These are phyloP conservation scores for Leptinotarsa haldemani DNA, from an alignment of 2,888 invertebrate genomes.

Conservation along the genomic window DNA sequence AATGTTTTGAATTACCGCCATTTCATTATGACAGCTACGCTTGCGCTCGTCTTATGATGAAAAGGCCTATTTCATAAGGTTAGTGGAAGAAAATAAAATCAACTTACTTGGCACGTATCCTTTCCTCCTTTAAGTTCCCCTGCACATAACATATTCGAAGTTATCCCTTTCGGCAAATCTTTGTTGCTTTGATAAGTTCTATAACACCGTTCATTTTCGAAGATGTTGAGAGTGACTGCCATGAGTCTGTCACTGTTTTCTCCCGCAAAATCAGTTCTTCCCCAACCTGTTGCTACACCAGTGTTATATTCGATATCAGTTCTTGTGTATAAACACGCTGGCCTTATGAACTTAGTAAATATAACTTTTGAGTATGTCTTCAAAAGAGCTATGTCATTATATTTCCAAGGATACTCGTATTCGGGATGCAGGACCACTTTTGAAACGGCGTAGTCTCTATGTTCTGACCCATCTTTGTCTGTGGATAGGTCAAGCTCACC, in stretches of 20 bases:
- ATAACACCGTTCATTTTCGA: slow-evolving; percentile 60
- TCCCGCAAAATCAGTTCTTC: slow-evolving; percentile 66
- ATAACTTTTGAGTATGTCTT: slow-evolving; percentile 64
- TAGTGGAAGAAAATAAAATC: neutral
- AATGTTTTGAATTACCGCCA: too few species aligned
- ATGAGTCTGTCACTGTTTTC: slow-evolving; percentile 62
- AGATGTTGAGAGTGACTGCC: slow-evolving; percentile 64
- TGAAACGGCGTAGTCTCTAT: slow-evolving; percentile 63
- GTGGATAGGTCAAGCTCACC: slow-evolving; percentile 71
- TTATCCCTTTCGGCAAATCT: slow-evolving; percentile 55
- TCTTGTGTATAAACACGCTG: slow-evolving; percentile 73
- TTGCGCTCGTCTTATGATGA: too few species aligned
- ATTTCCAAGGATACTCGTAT: slow-evolving; percentile 69
- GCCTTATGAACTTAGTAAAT: slow-evolving; percentile 70
- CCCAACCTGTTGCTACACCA: slow-evolving; percentile 76
- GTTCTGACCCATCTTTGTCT: slow-evolving; percentile 67
- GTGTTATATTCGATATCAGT: slow-evolving; percentile 60
- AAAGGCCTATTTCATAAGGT: neutral
- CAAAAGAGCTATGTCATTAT: slow-evolving; percentile 77
- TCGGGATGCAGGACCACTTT: slow-evolving; percentile 68
- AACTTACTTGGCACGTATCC: slow-evolving; percentile 62
- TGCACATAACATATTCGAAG: slow-evolving; percentile 66
- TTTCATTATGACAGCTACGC: too few species aligned
- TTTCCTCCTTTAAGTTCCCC: slow-evolving; percentile 62
- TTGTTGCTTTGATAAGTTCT: slow-evolving; percentile 54